phyloP scores from a whole-genome alignment of 2,797 vertebrate genomes.

The Avahi laniger region DNA sequence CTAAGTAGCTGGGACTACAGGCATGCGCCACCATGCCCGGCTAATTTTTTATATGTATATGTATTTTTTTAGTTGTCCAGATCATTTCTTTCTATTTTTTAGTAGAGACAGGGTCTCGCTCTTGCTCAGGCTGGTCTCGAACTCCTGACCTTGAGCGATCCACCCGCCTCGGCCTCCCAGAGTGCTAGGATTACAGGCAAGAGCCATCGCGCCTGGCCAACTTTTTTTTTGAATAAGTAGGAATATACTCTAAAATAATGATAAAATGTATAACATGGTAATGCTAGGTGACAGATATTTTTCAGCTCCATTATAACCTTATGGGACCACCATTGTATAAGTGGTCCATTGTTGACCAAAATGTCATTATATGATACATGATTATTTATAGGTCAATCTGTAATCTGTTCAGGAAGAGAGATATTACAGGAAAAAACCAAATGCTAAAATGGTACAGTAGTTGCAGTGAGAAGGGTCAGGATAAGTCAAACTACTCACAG shows the following conservation, averaged over 20 bases:
- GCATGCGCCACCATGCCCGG: too few species aligned
- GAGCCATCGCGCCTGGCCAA: too few species aligned
- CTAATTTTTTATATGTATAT: too few species aligned
- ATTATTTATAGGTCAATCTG: neutral
- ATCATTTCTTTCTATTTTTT: too few species aligned
- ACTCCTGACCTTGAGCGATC: too few species aligned
- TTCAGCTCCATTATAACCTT: neutral
- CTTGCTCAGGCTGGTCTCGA: too few species aligned
- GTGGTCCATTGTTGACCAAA: neutral
- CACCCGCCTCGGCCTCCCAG: too few species aligned
- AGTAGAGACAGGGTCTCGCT: too few species aligned
- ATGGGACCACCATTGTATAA: neutral
- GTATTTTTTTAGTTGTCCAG: too few species aligned
- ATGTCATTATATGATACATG: neutral
- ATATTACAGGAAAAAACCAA: neutral
- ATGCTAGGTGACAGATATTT: neutral
- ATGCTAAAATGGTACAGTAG: neutral
- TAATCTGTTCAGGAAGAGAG: neutral
- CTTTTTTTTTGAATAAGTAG: neutral
- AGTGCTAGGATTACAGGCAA: too few species aligned
- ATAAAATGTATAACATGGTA: neutral
- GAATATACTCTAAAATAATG: neutral
- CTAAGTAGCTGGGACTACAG: too few species aligned
- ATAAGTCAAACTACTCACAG: slow-evolving; percentile 83
- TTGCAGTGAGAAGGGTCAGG: neutral